These are phyloP conservation scores for Strigamia crassipes DNA, from an alignment of 2,888 invertebrate species.

Conservation along the genomic window DNA sequence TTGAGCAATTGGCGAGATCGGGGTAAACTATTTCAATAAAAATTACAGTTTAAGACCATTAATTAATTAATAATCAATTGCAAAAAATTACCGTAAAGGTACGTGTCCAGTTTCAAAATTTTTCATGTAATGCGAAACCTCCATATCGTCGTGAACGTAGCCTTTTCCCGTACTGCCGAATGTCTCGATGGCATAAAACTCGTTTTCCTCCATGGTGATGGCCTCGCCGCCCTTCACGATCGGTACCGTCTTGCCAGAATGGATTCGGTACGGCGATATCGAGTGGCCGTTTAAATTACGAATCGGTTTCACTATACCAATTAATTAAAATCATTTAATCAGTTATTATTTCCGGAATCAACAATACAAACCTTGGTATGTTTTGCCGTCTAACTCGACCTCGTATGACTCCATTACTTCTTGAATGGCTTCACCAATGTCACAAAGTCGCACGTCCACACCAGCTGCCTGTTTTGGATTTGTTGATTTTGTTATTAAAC, in stretches of 20 bases:
- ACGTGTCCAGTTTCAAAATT: conserved; percentile 91
- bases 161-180: conserved; percentile 95
- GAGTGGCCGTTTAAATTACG: conserved; percentile 98
- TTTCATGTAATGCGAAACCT: conserved; percentile 99
- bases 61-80: not conserved
- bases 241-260: conserved; percentile 97
- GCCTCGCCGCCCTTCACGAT: conserved; percentile 99
- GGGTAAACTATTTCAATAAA: conserved; percentile 68
- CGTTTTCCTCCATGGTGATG: conserved; percentile 98
- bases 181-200: conserved; percentile 99
- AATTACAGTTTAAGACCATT: conserved; percentile 43
- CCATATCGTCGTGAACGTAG: conserved; percentile 96
- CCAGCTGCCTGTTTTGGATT: too few species aligned
- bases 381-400: conserved; percentile 94
- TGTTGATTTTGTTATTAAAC: too few species aligned
- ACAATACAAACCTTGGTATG: conserved; percentile 70
- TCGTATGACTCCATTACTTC: conserved; percentile 99
- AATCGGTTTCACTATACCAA: conserved; percentile 79
- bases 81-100: conserved; percentile 72
- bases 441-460: conserved; percentile 96
- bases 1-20: conserved; percentile 91
- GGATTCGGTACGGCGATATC: conserved; percentile 92
- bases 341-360: not conserved
- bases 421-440: conserved; percentile 93
- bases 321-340: conserved; percentile 11